A percentile compares a stretch with the other conserved stretches of the same genome.
Evolutionary conservation across 2,113 vertebrate genomes (phyloP).

Genomic region (Psettodes erumei): DNA sequence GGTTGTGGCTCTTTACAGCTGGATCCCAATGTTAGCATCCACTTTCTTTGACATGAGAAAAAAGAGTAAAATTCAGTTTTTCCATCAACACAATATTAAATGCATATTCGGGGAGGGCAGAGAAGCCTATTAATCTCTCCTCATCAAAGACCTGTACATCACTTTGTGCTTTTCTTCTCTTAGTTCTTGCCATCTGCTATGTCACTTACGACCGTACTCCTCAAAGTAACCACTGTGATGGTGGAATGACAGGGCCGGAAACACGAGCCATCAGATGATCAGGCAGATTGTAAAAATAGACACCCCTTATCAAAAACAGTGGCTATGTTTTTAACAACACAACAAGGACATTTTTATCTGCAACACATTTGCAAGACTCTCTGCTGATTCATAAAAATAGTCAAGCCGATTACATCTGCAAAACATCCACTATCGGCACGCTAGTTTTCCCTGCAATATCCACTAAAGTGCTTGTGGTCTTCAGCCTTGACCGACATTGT

Average conservation of each 20-base stretch:
- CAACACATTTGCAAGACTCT: not conserved
- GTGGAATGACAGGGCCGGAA: not conserved
- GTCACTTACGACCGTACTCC: too few relatives aligned
- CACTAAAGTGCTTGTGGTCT: too few relatives aligned
- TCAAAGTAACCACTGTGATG: not conserved
- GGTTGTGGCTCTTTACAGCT: constrained; percentile 29
- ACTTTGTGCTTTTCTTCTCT: not conserved
- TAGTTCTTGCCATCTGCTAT: not conserved
- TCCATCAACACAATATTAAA: too few relatives aligned
- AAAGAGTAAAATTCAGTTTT: too few relatives aligned
- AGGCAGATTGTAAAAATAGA: not conserved
- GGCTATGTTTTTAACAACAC: not conserved
- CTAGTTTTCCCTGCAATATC: too few relatives aligned
- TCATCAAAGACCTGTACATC: not conserved
- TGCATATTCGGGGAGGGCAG: too few relatives aligned
- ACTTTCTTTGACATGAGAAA: too few relatives aligned
- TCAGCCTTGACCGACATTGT: too few relatives aligned
- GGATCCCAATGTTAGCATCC: too few relatives aligned
- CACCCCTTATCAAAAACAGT: not conserved
- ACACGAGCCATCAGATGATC: not conserved
- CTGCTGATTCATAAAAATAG: too few relatives aligned
- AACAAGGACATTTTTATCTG: not conserved
- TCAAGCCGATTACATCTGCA: not conserved
- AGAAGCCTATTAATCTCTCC: not conserved
- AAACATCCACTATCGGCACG: not conserved